Base-by-base conservation (phyloP, 2,888 invertebrate genomes). In the Pseudolycoriella hygida region DNA sequence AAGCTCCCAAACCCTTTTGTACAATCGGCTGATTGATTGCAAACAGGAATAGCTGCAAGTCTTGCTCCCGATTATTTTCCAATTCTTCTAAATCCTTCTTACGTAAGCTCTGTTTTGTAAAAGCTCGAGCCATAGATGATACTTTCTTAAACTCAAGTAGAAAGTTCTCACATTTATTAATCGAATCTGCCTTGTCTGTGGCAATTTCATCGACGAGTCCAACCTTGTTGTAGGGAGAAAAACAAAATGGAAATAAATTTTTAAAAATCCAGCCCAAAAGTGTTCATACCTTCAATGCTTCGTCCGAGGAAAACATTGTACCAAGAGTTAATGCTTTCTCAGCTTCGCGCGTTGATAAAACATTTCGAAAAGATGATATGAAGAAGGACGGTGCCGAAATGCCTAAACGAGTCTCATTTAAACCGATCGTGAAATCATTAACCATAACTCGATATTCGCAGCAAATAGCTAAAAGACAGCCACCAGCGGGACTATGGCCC, bases 361-460 rank as follows among this genome's bases (percentile, higher is more conserved):
- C 73, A 55, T 78, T 76, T 14, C 59, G 58, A 67, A 78, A 72
- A 0, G 74, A 61, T 17, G 70, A 64, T 64, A 75, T 72, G 56
- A 80, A 79, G 85, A 85, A 87, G 48, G 64, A 64, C 0, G 87
- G 86, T 1, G 85, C 83, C 1, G 78, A 71, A 48, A 88, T 79
- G 12, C 88, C 90, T 39, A 92, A 64, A 45, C 79, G 73, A 0
- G 88, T 86, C 70, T 92, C 92, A 57, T 90, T 90, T 1, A 92
- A 66, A 0, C 90, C 92, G 46, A 90, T 90, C 11, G 73, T 76
- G 55, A 68, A 81, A 52, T 84, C 81, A 0, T 81, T 80, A 12
- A 79, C 71, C 80, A 90, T 86, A 1, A 81, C 76, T 49, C 90
- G 72, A 62, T 89, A 88, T 62, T 92, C 90, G 57, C 87, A 87